Evolutionary conservation across 2,797 vertebrate genomes (phyloP).

Genomic region (Pygocentrus nattereri): DNA sequence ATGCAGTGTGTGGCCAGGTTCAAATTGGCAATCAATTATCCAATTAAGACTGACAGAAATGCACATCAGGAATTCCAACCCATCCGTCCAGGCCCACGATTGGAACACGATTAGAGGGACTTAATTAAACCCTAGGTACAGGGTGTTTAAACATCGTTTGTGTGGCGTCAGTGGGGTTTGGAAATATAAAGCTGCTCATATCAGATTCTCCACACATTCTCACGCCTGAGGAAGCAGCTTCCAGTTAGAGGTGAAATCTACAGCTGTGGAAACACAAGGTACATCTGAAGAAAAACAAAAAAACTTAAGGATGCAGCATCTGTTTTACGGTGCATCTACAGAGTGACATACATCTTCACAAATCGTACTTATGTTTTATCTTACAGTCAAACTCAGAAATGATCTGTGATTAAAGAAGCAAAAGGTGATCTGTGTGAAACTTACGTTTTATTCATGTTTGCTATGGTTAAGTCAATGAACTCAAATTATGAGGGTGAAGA

Average conservation of each 20-base stretch:
- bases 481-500: slow-evolving; percentile 19
- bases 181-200: slow-evolving; percentile 77
- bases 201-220: slow-evolving; percentile 65
- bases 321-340: not conserved
- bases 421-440: not conserved
- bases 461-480: slow-evolving; percentile 22
- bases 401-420: not conserved
- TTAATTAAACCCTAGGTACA: slow-evolving; percentile 86
- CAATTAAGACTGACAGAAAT: slow-evolving; percentile 89
- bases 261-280: slow-evolving; percentile 49
- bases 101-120: slow-evolving; percentile 86
- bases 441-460: slow-evolving; percentile 73
- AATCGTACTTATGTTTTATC: not conserved
- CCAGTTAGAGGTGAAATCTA: slow-evolving; percentile 33
- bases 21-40: slow-evolving; percentile 90
- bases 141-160: slow-evolving; percentile 85
- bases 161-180: slow-evolving; percentile 74
- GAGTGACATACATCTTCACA: not conserved
- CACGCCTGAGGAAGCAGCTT: slow-evolving; percentile 32
- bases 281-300: not conserved
- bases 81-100: slow-evolving; percentile 84
- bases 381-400: not conserved
- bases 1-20: slow-evolving; percentile 86
- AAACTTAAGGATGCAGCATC: not conserved
- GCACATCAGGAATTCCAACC: slow-evolving; percentile 86